phyloP scores from a whole-genome alignment of 2,113 vertebrate genomes.

The Alosa alosa region DNA sequence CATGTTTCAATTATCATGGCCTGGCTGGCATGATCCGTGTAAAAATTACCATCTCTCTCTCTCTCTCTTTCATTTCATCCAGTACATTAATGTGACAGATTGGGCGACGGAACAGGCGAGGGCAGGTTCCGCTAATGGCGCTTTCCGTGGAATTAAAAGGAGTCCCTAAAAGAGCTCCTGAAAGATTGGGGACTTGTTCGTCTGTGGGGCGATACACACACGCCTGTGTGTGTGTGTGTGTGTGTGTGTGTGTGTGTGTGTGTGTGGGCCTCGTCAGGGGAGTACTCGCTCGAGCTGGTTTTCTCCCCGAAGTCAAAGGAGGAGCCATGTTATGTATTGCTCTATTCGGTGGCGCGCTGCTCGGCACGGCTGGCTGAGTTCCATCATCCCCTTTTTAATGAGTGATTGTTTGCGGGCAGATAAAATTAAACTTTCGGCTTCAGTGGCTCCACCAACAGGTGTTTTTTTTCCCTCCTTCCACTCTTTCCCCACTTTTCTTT shows the following conservation, averaged over 20 bases:
- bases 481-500: neutral
- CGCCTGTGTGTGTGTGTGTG: neutral
- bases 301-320: neutral
- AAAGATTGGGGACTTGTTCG: neutral
- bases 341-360: conserved; percentile 70
- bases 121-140: neutral
- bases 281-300: neutral
- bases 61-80: neutral
- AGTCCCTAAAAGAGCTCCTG: neutral
- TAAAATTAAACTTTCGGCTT: conserved; percentile 94
- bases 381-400: conserved; percentile 86
- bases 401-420: conserved; percentile 90
- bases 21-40: neutral
- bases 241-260: neutral
- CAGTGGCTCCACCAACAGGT: conserved; percentile 90
- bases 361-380: conserved; percentile 79
- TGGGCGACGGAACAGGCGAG: neutral
- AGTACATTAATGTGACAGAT: neutral
- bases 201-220: neutral
- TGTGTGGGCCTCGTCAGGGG: neutral
- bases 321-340: conserved; percentile 36
- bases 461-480: conserved; percentile 64
- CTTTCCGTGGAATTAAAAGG: neutral
- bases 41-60: neutral
- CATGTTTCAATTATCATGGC: neutral